phyloP scores from a whole-genome alignment of 2,113 vertebrate species.

The Psophia crepitans region DNA sequence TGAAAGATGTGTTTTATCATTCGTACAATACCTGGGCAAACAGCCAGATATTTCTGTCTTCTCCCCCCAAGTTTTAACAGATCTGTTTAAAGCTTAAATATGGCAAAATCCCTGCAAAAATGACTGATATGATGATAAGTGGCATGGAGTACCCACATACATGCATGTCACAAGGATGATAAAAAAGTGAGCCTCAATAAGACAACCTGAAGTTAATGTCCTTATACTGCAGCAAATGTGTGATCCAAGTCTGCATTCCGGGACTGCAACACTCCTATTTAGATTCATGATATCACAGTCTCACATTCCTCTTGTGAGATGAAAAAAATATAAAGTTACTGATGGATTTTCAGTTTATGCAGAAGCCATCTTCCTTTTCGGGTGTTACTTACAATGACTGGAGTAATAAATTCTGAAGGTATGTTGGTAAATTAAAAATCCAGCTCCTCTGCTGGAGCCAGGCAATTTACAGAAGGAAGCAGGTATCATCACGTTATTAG shows the following conservation, averaged over 20 bases:
- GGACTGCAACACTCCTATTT: not conserved
- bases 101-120: not conserved
- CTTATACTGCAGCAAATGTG: not conserved
- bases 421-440: not conserved
- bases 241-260: not conserved
- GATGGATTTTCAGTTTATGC: not conserved
- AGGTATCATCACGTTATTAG: not conserved
- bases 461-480: not conserved
- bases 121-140: not conserved
- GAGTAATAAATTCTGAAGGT: not conserved
- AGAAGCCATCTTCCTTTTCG: not conserved
- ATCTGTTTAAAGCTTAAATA: not conserved
- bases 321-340: not conserved
- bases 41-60: not conserved
- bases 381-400: not conserved
- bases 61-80: not conserved
- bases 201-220: not conserved
- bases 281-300: accelerated
- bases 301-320: not conserved
- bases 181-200: not conserved
- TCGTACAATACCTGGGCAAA: not conserved
- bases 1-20: not conserved
- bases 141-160: not conserved
- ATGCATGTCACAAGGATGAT: not conserved
- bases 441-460: not conserved